Evolutionary conservation across 92 coral and sea anemone species (phyloP).

Genomic region (Palythoa caribaeorum): DNA sequence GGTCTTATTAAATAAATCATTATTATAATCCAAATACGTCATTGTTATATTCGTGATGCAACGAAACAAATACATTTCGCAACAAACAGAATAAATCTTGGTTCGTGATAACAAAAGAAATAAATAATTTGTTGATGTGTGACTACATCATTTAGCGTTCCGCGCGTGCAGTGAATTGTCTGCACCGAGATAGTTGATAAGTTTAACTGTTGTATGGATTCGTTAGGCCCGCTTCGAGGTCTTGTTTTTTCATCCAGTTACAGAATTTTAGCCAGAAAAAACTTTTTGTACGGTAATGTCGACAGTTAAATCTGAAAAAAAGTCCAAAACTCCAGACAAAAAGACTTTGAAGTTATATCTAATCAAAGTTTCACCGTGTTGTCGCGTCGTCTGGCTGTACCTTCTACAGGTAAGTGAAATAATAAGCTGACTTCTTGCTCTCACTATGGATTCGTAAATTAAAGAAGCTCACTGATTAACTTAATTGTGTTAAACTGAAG

Average conservation of each 20-base stretch:
- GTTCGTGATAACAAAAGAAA: no score
- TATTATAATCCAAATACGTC: no score
- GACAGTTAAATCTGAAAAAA: slow-evolving; percentile 32
- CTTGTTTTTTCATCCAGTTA: background rate
- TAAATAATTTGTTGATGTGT: no score
- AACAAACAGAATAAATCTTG: background rate
- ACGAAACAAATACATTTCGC: background rate
- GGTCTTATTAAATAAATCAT: no score
- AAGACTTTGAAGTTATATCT: slow-evolving; percentile 73
- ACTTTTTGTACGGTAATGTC: background rate
- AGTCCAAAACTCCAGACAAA: slow-evolving; percentile 22
- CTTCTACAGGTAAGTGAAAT: slow-evolving; percentile 75
- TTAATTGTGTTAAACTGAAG: background rate
- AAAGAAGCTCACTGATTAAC: background rate
- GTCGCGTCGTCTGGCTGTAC: slow-evolving; percentile 89
- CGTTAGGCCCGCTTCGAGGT: background rate
- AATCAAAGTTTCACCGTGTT: slow-evolving; percentile 92
- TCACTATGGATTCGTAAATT: background rate
- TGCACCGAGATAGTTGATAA: no score
- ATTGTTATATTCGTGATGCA: no score
- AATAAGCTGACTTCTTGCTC: background rate
- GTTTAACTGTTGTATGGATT: background rate
- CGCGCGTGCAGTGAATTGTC: no score
- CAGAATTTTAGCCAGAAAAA: background rate
- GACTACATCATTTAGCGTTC: no score